Evolutionary conservation across 2,113 vertebrate species (phyloP), one percentile per base, ranked within the genome.

Genomic region (Gallinago media): DNA sequence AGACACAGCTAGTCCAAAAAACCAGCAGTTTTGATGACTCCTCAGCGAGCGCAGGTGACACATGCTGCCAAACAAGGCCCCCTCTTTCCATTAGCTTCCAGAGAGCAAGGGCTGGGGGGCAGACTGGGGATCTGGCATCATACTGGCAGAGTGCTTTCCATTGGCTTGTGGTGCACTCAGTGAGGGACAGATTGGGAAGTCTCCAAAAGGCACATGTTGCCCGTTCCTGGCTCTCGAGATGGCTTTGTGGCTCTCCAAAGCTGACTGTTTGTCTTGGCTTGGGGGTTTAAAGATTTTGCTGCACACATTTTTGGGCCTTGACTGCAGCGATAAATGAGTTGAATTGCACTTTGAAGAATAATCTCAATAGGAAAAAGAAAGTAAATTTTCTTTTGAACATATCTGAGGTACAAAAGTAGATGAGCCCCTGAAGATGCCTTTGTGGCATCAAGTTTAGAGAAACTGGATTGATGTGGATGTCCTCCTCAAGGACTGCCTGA

Each of bases 61-160:
- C 14, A 10, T 23, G 2, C 19, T 73, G 40, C 62, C 31, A 29
- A 5, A 1, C 6, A 2, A 6, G 4, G 12, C 3, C 6, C n/a
- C 26, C 12, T 44, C 16, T 32, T 44, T 5, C 44, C 29, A 2
- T 31, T 4, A 44, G 55, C n/a, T 44, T 31, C 54, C 0, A 1
- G 56, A 12, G 44, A 29, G 47, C 31, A 49, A 75, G 31, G 26
- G 42, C 15, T 56, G 52, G 17, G 20, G 8, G 62, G 32, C 44
- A 59, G 6, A 8, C 2, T 2, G 7, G 14, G 26, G 26, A 6
- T 56, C 42, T 62, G 49, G 38, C 7, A 2, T 16, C 34, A 1
- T 9, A 0, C 16, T 12, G 15, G 16, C 23, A 50, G 25, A 13
- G 13, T 12, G 21, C 11, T 31, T 20, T 34, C 5, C 0, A 0